phyloP scores from a whole-genome alignment of 2,797 vertebrate species.

The Champsocephalus gunnari region DNA sequence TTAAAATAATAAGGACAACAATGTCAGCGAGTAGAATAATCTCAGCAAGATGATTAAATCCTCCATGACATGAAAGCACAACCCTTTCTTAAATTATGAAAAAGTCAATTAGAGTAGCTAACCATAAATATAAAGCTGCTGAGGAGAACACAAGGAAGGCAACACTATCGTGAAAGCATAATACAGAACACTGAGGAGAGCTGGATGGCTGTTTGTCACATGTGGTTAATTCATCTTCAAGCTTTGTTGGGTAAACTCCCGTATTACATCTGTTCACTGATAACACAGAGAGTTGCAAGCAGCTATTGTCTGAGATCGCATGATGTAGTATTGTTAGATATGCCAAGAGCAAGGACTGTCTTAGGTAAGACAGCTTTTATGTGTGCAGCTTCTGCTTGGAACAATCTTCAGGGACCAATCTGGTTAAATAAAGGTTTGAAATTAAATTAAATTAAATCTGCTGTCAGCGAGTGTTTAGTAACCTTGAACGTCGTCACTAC shows the following conservation, averaged over 20 bases:
- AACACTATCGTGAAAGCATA: background rate
- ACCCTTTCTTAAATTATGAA: constrained; percentile 2
- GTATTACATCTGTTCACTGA: too few relatives aligned
- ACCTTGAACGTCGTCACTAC: constrained; percentile 14
- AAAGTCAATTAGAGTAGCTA: constrained; percentile 15
- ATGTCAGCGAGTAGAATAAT: background rate
- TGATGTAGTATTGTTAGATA: too few relatives aligned
- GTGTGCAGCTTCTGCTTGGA: too few relatives aligned
- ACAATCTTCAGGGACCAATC: too few relatives aligned
- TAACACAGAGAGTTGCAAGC: too few relatives aligned
- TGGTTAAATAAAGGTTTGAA: too few relatives aligned
- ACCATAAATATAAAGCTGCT: background rate
- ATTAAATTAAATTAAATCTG: background rate
- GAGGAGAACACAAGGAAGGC: background rate
- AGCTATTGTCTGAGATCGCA: too few relatives aligned
- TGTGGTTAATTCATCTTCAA: background rate
- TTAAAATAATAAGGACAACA: background rate
- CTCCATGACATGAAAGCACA: background rate
- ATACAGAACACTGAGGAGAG: background rate
- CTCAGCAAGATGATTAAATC: constrained; percentile 15
- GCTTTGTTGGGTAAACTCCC: too few relatives aligned
- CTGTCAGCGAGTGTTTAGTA: constrained; percentile 7
- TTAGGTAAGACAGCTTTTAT: too few relatives aligned
- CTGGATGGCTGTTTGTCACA: background rate
- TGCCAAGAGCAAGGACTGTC: too few relatives aligned